phyloP scores from a whole-genome alignment of 2,888 invertebrate genomes.

The Eupithecia dodoneata region DNA sequence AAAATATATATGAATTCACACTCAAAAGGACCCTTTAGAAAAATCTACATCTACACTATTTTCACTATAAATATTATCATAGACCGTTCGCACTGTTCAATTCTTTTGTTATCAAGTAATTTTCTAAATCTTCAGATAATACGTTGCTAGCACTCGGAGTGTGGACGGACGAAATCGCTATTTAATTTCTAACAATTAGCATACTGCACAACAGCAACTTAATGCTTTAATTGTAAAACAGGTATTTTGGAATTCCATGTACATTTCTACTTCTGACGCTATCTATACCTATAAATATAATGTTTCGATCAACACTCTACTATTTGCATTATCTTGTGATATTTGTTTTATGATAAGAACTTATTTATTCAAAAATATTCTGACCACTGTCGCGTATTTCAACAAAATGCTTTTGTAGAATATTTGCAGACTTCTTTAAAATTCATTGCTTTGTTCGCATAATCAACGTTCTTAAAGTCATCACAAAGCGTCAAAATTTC shows the following conservation, averaged over 20 bases:
- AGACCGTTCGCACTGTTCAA: conserved; percentile 33
- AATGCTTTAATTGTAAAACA: conserved; percentile 83
- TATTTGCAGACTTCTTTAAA: conserved; percentile 26
- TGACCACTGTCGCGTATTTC: conserved; percentile 39
- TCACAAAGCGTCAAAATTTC: not conserved
- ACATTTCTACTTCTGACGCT: conserved; percentile 71
- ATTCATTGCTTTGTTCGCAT: not conserved
- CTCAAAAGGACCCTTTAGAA: conserved; percentile 29
- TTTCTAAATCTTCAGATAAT: not conserved
- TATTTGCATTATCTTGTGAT: conserved; percentile 54
- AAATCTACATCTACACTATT: conserved; percentile 36
- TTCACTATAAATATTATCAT: conserved; percentile 44
- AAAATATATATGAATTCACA: conserved; percentile 30
- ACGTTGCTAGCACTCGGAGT: conserved; percentile 15
- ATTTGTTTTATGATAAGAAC: conserved; percentile 47
- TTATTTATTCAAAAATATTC: conserved; percentile 17
- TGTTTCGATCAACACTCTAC: conserved; percentile 54
- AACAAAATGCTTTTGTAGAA: conserved; percentile 36
- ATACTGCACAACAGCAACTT: conserved; percentile 75
- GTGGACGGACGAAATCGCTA: conserved; percentile 25
- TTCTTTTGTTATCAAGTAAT: not conserved
- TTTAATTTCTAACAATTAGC: conserved; percentile 42
- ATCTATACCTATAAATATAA: conserved; percentile 63
- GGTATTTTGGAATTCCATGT: conserved; percentile 80
- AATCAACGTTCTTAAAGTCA: not conserved